Base-by-base conservation (phyloP, 2,113 vertebrate genomes). In the Passer montanus region DNA sequence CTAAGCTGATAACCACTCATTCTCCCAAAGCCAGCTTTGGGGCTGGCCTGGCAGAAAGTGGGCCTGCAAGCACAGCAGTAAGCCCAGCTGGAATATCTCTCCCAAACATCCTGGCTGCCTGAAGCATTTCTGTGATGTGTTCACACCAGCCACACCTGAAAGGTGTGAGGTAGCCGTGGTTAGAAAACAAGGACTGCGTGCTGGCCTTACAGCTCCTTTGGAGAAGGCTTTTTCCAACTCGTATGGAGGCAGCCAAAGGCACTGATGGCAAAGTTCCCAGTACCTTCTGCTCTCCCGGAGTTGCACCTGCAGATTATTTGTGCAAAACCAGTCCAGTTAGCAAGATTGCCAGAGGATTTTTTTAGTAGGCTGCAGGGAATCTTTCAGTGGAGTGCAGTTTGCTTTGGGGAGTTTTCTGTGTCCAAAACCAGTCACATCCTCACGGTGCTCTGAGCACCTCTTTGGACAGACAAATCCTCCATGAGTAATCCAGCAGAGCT, bases 181-280 rank as follows among this genome's bases (percentile, higher is more conserved):
- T 70, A 28, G 68, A 47, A 74, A 64, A 69, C 46, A 67, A 53
- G 35, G 75, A 46, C 67, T 9, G 6, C 12, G 18, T 68, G 70
- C 74, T 44, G 66, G 74, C 24, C 84, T 93, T 60, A 7, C 15
- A 1, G 0, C 59, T 93, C 41, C 88, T 86, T 44, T 30, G 43
- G 72, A 92, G 75, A 79, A 69, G 39, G 30, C 35, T 59, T 31
- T 75, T 92, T 77, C 85, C 83, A 86, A 59, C 33, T n/a, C 7
- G 0, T 11, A 2, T 4, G 21, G 73, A 86, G 43, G 13, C 59
- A 86, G 72, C 75, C 87, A 84, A 69, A 76, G 68, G 50, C 2
- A 33, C n/a, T 26, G 64, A 55, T 95, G 93, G 93, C 87, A 64
- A 30, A 56, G 39, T 84, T 96, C 94, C 94, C 56, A 39, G 75